Conservation (phyloP, 2,797 vertebrate genomes). For the Syngnathus rostellatus region DNA sequence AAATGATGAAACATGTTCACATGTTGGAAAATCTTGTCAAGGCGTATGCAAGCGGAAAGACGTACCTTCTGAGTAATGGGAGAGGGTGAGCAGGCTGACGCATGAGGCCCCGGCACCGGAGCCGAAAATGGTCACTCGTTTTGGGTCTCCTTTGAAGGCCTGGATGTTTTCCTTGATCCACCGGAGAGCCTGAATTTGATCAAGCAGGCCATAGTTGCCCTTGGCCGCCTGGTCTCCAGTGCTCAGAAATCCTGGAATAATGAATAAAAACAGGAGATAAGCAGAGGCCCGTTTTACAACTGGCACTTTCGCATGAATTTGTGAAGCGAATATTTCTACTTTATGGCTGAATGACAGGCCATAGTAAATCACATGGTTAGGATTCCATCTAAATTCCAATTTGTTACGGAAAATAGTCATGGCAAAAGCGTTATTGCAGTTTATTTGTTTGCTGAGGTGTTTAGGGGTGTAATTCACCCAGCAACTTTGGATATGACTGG, state of each 20-base stretch:
- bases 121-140: conserved; percentile 93
- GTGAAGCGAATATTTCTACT: background rate
- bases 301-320: background rate
- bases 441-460: background rate
- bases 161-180: conserved; percentile 98
- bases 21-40: background rate
- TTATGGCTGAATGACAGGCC: background rate
- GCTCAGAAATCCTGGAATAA: conserved; percentile 83
- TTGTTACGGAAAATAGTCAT: background rate
- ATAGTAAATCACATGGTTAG: background rate
- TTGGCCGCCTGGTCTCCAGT: conserved; percentile 96
- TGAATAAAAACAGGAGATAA: background rate
- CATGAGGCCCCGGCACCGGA: conserved; percentile 93
- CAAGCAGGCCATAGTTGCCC: conserved; percentile 93
- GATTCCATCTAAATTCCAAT: background rate
- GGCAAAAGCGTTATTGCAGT: background rate
- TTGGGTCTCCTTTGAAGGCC: conserved; percentile 90
- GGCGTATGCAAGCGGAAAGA: conserved; percentile 1
- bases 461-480: background rate
- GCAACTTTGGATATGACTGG: background rate
- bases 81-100: conserved; percentile 92
- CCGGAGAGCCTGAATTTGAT: conserved; percentile 93
- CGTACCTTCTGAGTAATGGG: conserved; percentile 95
- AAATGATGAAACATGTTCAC: background rate
- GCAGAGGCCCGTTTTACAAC: background rate